These are phyloP conservation scores for Trachelus troglodyta DNA, from an alignment of 2,888 invertebrate genomes.

Conservation along the genomic window DNA sequence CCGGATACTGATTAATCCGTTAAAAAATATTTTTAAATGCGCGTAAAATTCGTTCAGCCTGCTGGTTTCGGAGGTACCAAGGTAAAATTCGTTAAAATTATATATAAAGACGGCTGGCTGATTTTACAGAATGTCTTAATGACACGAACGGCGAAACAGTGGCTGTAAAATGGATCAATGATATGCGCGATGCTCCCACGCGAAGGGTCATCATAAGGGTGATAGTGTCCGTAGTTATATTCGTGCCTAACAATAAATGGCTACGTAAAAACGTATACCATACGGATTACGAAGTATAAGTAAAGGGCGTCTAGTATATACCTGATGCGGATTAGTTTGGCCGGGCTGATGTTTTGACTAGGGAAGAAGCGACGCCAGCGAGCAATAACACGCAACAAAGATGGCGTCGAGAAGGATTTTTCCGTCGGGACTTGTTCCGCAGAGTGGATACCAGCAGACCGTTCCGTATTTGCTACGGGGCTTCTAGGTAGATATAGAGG, in stretches of 20 bases:
- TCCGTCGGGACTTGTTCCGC: conserved; percentile 41
- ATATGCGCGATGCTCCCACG: not conserved
- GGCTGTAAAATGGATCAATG: not conserved
- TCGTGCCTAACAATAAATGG: not conserved
- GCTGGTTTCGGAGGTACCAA: not conserved
- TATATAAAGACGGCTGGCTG: not conserved
- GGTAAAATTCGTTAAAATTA: not conserved
- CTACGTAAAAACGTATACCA: not conserved
- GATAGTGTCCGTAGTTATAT: not conserved
- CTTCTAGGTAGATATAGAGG: conserved; percentile 21
- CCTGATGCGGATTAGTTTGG: not conserved
- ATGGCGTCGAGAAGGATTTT: conserved; percentile 37
- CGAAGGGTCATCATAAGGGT: not conserved
- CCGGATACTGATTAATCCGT: not conserved
- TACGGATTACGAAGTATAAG: not conserved
- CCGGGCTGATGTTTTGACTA: not conserved
- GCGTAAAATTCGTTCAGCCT: not conserved
- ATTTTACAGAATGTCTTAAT: not conserved
- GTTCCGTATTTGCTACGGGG: conserved; percentile 32
- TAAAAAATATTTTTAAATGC: not conserved
- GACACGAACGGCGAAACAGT: not conserved
- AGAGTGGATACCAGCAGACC: conserved; percentile 36
- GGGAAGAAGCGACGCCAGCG: not conserved
- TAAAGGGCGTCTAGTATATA: not conserved
- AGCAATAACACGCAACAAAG: conserved; percentile 29